Evolutionary conservation across 2,113 vertebrate species (phyloP).

Genomic region (Fregetta grallaria): DNA sequence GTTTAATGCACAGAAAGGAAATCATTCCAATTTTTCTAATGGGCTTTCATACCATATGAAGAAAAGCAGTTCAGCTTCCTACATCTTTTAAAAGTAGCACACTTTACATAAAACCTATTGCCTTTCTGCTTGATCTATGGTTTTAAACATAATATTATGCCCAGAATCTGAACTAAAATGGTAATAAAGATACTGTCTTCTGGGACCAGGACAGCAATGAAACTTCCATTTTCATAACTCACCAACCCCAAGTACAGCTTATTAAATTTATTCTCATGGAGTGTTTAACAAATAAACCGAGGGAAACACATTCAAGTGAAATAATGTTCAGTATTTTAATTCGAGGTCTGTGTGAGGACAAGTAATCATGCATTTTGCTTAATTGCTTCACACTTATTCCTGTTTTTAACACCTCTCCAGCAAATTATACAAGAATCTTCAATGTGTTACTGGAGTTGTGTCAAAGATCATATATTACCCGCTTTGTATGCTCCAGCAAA

Average conservation of each 20-base stretch:
- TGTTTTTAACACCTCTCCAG: constrained; percentile 52
- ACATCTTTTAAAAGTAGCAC: constrained; percentile 65
- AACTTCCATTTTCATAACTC: constrained; percentile 68
- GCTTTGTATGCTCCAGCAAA: not conserved
- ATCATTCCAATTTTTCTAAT: constrained; percentile 64
- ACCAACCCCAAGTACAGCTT: not conserved
- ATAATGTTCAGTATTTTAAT: constrained; percentile 32
- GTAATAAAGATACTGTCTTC: constrained; percentile 58
- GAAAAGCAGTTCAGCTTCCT: constrained; percentile 53
- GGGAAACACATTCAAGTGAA: constrained; percentile 33
- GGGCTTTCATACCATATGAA: constrained; percentile 41
- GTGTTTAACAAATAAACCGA: constrained; percentile 64
- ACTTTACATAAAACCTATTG: constrained; percentile 63
- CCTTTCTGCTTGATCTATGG: constrained; percentile 59
- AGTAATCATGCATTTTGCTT: constrained; percentile 65
- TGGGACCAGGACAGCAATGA: constrained; percentile 54
- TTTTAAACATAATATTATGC: constrained; percentile 65
- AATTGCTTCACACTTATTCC: constrained; percentile 70
- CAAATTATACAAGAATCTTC: constrained; percentile 60
- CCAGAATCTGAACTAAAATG: constrained; percentile 55
- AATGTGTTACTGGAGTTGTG: constrained; percentile 33
- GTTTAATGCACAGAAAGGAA: constrained; percentile 44
- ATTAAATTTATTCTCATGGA: constrained; percentile 62
- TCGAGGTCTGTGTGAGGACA: constrained; percentile 20
- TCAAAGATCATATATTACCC: constrained; percentile 51